Evolutionary conservation across 2,888 invertebrate species (phyloP), one percentile per base, ranked within the genome.

Genomic region (Ramazzottius varieornatus): DNA sequence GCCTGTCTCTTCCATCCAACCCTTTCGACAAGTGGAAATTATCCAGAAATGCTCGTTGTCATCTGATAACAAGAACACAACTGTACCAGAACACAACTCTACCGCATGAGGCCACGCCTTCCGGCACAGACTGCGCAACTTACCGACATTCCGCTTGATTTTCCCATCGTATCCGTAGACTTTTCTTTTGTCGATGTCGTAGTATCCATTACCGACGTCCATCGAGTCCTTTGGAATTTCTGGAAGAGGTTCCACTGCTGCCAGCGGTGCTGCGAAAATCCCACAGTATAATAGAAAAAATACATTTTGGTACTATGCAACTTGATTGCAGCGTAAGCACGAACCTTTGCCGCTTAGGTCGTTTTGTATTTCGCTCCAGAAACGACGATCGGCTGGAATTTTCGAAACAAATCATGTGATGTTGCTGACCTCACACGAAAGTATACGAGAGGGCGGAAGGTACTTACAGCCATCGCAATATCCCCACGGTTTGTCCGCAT

Each of bases 301-400:
- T 13, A 40, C 40, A 40, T 40, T n/a, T n/a, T n/a, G n/a, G n/a
- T n/a, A n/a, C n/a, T n/a, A n/a, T n/a, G n/a, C n/a, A n/a, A n/a
- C n/a, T n/a, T n/a, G n/a, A n/a, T n/a, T n/a, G n/a, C n/a, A n/a
- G n/a, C n/a, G n/a, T n/a, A n/a, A n/a, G n/a, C n/a, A n/a, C n/a
- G n/a, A n/a, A 54, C 54, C n/a, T 54, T 54, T 54, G 8, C 54
- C 54, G 24, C 54, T 54, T 8, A 54, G 54, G 54, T 54, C 54
- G 24, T 54, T 54, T 54, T 54, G 54, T 8, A 54, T 54, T 54
- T 54, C 54, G 8, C 24, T 29, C 54, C 54, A 54, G 29, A 54
- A 54, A 8, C 54, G 20, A 4, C 54, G 54, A 54, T 54, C 54
- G 54, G 8, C n/a, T n/a, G n/a, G n/a, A n/a, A n/a, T n/a, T n/a